Base-by-base conservation (phyloP, 2,888 invertebrate species). In the Ectemnius continuus region DNA sequence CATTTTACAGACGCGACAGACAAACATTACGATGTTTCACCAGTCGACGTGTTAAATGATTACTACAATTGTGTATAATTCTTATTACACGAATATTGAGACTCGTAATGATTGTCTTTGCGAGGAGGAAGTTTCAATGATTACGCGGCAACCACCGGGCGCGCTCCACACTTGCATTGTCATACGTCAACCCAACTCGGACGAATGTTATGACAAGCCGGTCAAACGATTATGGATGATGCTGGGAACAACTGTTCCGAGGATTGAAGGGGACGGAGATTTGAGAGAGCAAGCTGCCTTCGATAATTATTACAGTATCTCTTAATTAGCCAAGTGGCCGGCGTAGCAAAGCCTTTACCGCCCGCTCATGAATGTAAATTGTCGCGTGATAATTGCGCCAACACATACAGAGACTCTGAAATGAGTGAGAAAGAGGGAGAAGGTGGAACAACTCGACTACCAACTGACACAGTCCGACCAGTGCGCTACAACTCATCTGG, bases 381-480 rank as follows among this genome's bases (percentile, higher is more conserved):
- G 61, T 57, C 56, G 36, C 16, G 52, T 47, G 79, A 73, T 75
- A 79, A 78, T 78, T 75, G 45, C 66, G 64, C 66, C 60, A 73
- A 75, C 67, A 61, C 45, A 46, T 36, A 63, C 60, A 47, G 36
- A 66, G 18, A 59, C 23, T 28, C 66, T 64, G 47, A 14, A 14
- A 14, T 11, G 14, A 52, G 16, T 14, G 36, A 36, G 36, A 36
- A 11, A 36, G 36, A 36, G 36, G 11, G 36, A 36, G 36, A 36
- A 11, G 11, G 36, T 8, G 36, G 36, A 36, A 36, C 28, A 28
- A 28, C 36, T 36, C 36, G 36, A 36, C 5, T 36, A 36, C 36
- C 0, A 36, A 36, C 8, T 36, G 36, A 36, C 36, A 36, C 36
- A 36, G 36, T 36, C 36, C 36, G 5, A 6, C 36, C 56, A 58